Base-by-base conservation (phyloP, 2,797 vertebrate genomes). In the Takifugu ocellatus region DNA sequence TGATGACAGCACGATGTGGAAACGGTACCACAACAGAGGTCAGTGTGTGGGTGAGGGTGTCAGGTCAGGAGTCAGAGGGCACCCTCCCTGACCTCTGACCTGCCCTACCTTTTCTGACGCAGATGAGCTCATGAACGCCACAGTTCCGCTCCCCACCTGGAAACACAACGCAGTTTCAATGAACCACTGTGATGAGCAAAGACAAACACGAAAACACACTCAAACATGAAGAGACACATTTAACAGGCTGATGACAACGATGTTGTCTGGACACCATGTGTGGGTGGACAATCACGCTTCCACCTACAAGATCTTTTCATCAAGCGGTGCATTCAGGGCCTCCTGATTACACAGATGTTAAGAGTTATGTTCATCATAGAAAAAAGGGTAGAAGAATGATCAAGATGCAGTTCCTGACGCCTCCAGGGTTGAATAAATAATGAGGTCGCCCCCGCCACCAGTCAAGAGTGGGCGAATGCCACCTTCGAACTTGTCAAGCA, bases 121-220 rank as follows among this genome's bases (percentile, higher is more conserved):
- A 98, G 91, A 98, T 93, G 82, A 98, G 92, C 84, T 98, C 96
- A 86, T 98, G 95, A 59, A 97, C 95, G 90, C 96, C 96, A 84
- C 96, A 98, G 74, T 95, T 96, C 84, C 96, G 93, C 81, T 98
- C 96, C 78, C 96, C 95, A 92, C 95, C 96, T 98, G 88, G 50
- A 81, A 82, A 88, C 79, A 92, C 88, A 92, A 90, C 84, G 63
- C 65, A 84, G 83, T 75, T 57, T 88, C 75, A 79, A 88, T 87
- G 81, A 89, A 77, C 54, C 70, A 66, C 73, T 14, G 67, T 25
- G 77, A 82, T 75, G 76, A 60, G 63, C 52, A n/a, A 0, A 45
- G 63, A 75, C 74, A 58, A 25, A 21, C 17, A 53, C 45, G 59
- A 51, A 0, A 24, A 63, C 61, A 67, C 60, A 43, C 27, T 51